A percentile compares a stretch with the other conserved stretches of the same genome.
Evolutionary conservation across 2,113 vertebrate species (phyloP).

Genomic region (Caracal caracal): DNA sequence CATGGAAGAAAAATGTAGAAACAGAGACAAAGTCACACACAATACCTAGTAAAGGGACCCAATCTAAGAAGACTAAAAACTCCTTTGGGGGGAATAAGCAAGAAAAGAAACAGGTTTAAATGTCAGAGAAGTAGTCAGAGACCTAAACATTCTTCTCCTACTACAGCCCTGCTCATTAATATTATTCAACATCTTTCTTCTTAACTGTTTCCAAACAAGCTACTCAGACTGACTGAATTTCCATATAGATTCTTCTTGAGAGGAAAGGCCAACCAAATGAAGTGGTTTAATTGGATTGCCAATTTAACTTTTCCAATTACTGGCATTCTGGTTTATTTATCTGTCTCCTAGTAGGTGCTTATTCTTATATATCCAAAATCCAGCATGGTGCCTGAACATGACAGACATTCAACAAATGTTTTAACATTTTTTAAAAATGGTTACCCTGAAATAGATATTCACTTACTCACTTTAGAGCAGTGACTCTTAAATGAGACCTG

Average conservation of each 20-base stretch:
- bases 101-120: background rate
- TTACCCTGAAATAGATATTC: background rate
- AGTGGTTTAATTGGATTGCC: background rate
- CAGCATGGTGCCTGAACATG: background rate
- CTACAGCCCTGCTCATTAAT: background rate
- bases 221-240: constrained; percentile 25
- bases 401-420: background rate
- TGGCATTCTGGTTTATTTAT: constrained; percentile 40
- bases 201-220: background rate
- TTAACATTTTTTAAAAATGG: background rate
- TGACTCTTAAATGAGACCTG: background rate
- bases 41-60: background rate
- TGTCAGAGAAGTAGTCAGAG: background rate
- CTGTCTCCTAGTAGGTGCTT: background rate
- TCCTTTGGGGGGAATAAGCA: background rate
- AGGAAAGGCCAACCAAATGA: background rate
- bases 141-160: background rate
- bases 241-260: background rate
- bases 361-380: background rate
- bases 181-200: background rate
- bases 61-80: background rate
- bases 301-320: constrained; percentile 11
- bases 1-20: background rate
- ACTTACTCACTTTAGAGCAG: background rate
- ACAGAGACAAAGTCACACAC: background rate